phyloP scores from a whole-genome alignment of 2,888 invertebrate species.

The Apamea sordens region DNA sequence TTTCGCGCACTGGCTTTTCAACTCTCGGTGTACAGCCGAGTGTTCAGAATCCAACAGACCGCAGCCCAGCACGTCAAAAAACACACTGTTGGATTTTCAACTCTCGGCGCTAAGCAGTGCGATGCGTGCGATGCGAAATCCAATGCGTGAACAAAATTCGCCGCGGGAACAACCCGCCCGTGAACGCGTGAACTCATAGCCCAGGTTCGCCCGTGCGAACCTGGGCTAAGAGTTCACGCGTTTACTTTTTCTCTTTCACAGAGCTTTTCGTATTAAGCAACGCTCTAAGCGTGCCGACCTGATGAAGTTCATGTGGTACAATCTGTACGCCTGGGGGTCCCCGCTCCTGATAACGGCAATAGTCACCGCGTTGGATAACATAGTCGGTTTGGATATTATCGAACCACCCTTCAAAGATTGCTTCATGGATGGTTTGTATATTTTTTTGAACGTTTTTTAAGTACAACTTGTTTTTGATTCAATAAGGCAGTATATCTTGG shows the following conservation, averaged over 20 bases:
- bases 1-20: no score
- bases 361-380: constrained; percentile 17
- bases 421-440: constrained; percentile 54
- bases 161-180: no score
- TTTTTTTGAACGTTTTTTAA: no score
- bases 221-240: not conserved
- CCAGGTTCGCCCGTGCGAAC: no score
- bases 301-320: constrained; percentile 70
- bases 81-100: no score
- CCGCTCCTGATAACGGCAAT: constrained; percentile 48
- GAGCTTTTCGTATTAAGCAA: constrained; percentile 10
- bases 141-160: no score
- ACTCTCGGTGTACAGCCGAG: no score
- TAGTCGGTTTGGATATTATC: not conserved
- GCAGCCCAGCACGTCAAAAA: no score
- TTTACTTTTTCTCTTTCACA: constrained; percentile 2
- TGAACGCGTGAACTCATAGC: no score
- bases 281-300: constrained; percentile 54
- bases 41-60: no score
- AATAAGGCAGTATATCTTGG: not conserved
- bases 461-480: not conserved
- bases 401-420: constrained; percentile 62
- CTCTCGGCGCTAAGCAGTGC: no score
- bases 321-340: constrained; percentile 69
- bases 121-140: no score